Base-by-base conservation (phyloP, 64 coral and sea anemone genomes). In the Porites lutea region DNA sequence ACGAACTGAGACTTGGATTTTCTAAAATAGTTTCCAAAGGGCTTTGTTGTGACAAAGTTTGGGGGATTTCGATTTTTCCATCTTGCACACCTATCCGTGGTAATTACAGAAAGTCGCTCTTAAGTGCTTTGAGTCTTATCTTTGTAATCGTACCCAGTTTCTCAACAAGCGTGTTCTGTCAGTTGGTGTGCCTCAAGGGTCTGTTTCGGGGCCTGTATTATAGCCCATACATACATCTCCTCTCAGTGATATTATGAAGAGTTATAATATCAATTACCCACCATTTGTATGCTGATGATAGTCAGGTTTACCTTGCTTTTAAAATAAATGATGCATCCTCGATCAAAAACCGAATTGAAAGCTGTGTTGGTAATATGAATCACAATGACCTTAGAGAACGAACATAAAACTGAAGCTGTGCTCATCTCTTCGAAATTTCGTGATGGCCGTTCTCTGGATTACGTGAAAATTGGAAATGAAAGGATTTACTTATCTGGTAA, bases 381-480 rank as follows among this genome's bases (percentile, higher is more conserved):
- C 8, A 69, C 27, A 91, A 73, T 72, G 22, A 81, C 45, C 60
- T 91, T 44, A 82, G 46, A 83, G 13, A 82, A 83, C 79, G 18
- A 83, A 21, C 65, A 74, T 61, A 91, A 91, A 68, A 82, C 89
- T 59, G 77, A 91, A 8, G 48, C 82, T 71, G 44, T 91, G n/a
- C 65, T 91, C 19, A 81, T 79, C 27, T 37, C 27, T 37, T 37
- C 27, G 27, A 37, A 1, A 37, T 37, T 37, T 37, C 27, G 27
- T 37, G 27, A 37, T 37, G 27, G 1, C 27, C 1, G 0, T 37
- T 37, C 27, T 37, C 27, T 37, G 27, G 27, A 37, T 37, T 37
- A 37, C 27, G 27, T 37, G 27, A 37, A 37, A 0, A 37, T 1
- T 37, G 27, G 27, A 62, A 46, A 76, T 78, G 72, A 53, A 62